These are phyloP conservation scores for Athripsodes cinereus DNA, from an alignment of 2,888 invertebrate species.

Conservation along the genomic window DNA sequence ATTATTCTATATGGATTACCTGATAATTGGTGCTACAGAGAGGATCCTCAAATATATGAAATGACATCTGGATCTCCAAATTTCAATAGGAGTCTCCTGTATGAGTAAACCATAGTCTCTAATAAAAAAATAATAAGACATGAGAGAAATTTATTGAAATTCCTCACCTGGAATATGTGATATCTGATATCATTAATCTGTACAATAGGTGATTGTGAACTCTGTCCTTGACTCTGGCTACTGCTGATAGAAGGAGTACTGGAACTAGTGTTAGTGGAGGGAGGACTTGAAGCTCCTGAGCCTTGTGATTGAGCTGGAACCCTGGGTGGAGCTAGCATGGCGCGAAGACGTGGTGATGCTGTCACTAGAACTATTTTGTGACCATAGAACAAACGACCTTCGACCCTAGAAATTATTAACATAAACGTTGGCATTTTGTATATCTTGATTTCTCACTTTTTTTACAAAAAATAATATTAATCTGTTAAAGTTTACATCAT, in stretches of 20 bases:
- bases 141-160: background rate
- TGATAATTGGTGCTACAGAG: too few species aligned
- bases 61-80: too few species aligned
- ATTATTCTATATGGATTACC: too few species aligned
- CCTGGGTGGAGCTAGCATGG: slow-evolving; percentile 62
- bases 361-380: slow-evolving; percentile 92
- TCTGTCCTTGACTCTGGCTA: slow-evolving; percentile 25
- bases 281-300: slow-evolving; percentile 25
- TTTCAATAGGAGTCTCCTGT: too few species aligned
- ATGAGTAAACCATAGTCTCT: too few species aligned
- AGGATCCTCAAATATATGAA: too few species aligned
- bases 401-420: slow-evolving; percentile 62
- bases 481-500: too few species aligned
- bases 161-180: slow-evolving; percentile 78
- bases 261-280: slow-evolving; percentile 31
- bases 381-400: slow-evolving; percentile 85
- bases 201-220: slow-evolving; percentile 62
- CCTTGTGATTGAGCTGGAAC: slow-evolving; percentile 23
- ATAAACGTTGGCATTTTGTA: too few species aligned
- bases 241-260: slow-evolving; percentile 11
- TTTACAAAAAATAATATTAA: too few species aligned
- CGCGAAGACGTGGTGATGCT: slow-evolving; percentile 78
- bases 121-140: too few species aligned
- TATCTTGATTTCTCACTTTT: too few species aligned
- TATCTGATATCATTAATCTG: slow-evolving; percentile 91